phyloP scores from a whole-genome alignment of 2,888 invertebrate genomes.

The Zaprionus bogoriensis region DNA sequence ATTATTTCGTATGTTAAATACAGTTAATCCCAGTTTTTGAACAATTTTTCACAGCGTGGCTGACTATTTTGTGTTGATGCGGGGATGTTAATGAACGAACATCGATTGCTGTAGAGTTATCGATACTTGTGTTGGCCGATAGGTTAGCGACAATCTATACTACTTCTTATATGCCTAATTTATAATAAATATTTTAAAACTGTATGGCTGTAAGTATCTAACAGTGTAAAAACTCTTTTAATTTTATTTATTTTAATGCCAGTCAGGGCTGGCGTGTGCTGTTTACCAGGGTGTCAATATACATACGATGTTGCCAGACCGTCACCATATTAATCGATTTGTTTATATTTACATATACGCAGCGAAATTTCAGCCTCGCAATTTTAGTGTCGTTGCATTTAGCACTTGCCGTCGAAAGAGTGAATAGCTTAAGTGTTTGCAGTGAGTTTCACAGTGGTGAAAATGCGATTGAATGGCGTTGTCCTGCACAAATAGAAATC shows the following conservation, averaged over 20 bases:
- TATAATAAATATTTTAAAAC: too few relatives aligned
- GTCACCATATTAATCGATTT: slow-evolving; percentile 45
- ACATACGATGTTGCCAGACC: slow-evolving; percentile 30
- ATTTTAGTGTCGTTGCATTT: slow-evolving; percentile 38
- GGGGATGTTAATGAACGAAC: slow-evolving; percentile 33
- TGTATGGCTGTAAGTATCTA: too few relatives aligned
- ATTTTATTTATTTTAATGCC: too few relatives aligned
- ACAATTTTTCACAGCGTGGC: slow-evolving; percentile 64
- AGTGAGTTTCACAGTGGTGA: background rate
- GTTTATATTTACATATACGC: slow-evolving; percentile 63
- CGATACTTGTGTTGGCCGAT: slow-evolving; percentile 1
- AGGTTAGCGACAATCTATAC: background rate
- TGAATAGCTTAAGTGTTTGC: background rate
- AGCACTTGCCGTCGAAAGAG: slow-evolving; percentile 23
- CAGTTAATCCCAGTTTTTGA: slow-evolving; percentile 30
- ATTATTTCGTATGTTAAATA: slow-evolving; percentile 30
- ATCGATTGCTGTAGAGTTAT: slow-evolving; percentile 17
- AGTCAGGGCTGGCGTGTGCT: background rate
- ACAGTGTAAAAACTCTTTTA: too few relatives aligned
- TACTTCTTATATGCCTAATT: too few relatives aligned
- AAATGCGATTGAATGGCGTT: slow-evolving; percentile 35
- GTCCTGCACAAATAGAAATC: background rate
- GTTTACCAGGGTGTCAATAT: background rate
- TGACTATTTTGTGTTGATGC: slow-evolving; percentile 44
- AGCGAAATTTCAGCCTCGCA: slow-evolving; percentile 37